Evolutionary conservation across 2,797 vertebrate species (phyloP), one percentile per base, ranked within the genome.

Genomic region (Anabacerthia variegaticeps): DNA sequence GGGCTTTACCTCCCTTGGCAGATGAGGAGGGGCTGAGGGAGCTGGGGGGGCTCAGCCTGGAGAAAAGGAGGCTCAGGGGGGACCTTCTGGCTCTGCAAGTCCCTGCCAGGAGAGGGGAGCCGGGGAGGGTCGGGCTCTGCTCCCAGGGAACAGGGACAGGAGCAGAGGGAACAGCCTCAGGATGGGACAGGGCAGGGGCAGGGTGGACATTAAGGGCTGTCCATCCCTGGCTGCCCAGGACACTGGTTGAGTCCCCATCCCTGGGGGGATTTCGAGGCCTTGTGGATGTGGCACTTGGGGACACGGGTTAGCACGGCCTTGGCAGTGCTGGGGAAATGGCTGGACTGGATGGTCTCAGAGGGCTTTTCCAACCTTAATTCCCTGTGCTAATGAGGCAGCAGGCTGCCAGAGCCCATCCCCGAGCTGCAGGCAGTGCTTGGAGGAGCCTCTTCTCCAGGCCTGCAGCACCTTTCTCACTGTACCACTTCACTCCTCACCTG

Each of bases 391-490:
- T 21, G 14, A 44, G 44, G 52, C 67, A 89, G 63, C 11, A 3
- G 1, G 30, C 28, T 23, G 27, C 80, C 74, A 88, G 16, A 48
- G 34, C 7, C 22, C 73, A 11, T 41, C 14, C 39, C 39, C 39
- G n/a, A 80, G 54, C 77, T 56, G 34, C 6, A 3, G n/a, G 37
- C 2, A 36, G 17, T 0, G 3, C n/a, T 52, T 16, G 2, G 17
- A 66, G 7, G 58, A 37, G 34, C 6, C 54, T 10, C 13, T 37
- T 28, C 71, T 36, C 21, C 6, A 34, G 67, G 56, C 4, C 22
- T 19, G 14, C n/a, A 15, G 49, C 49, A 71, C 14, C 82, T 39
- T 68, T 46, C 22, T 14, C 44, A 18, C 15, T 7, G n/a, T 8
- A 20, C 17, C 12, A 59, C 10, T 61, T 20, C 32, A 2, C 49